A percentile compares a stretch with the other conserved stretches of the same genome.
phyloP scores from a whole-genome alignment of 1,140 invertebrate genomes.

The Bombyx mori region DNA sequence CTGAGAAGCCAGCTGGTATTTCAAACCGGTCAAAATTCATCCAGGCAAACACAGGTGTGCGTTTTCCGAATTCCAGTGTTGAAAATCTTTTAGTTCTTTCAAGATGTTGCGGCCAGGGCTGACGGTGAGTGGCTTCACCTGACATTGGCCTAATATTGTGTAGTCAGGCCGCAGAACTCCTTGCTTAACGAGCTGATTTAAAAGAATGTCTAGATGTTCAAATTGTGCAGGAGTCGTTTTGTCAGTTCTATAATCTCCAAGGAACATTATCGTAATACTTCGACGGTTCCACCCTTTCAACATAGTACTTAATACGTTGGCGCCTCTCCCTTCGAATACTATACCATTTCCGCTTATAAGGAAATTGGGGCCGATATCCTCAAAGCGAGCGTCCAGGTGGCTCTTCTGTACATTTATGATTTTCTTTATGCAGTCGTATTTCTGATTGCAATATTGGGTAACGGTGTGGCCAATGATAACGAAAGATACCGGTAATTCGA shows the following conservation, averaged over 20 bases:
- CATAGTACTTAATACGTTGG: slow-evolving; percentile 43
- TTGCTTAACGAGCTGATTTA: slow-evolving; percentile 29
- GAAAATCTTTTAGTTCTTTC: slow-evolving; percentile 22
- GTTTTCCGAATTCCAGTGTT: slow-evolving; percentile 37
- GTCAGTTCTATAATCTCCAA: slow-evolving; percentile 41
- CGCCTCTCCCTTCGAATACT: slow-evolving; percentile 56
- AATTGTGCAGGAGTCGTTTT: slow-evolving; percentile 28
- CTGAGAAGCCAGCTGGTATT: too few relatives aligned
- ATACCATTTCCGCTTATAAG: slow-evolving; percentile 42
- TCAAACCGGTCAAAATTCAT: slow-evolving; percentile 1
- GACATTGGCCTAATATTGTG: slow-evolving; percentile 39
- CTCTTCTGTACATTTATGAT: slow-evolving; percentile 40
- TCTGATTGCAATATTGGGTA: slow-evolving; percentile 29
- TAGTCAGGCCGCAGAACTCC: slow-evolving; percentile 32
- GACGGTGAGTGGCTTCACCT: slow-evolving; percentile 26
- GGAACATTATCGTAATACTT: slow-evolving; percentile 49
- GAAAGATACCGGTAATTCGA: slow-evolving; percentile 30
- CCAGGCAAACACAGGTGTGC: slow-evolving; percentile 18
- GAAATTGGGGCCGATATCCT: slow-evolving; percentile 53
- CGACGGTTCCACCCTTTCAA: slow-evolving; percentile 30
- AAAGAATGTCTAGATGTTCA: slow-evolving; percentile 33
- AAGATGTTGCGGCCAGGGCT: slow-evolving; percentile 39
- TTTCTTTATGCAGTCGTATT: slow-evolving; percentile 32
- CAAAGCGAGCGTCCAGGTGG: slow-evolving; percentile 28
- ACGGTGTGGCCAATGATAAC: slow-evolving; percentile 51